Conservation (phyloP, 1,140 invertebrate species). For the Drosophila nigrodunni region DNA sequence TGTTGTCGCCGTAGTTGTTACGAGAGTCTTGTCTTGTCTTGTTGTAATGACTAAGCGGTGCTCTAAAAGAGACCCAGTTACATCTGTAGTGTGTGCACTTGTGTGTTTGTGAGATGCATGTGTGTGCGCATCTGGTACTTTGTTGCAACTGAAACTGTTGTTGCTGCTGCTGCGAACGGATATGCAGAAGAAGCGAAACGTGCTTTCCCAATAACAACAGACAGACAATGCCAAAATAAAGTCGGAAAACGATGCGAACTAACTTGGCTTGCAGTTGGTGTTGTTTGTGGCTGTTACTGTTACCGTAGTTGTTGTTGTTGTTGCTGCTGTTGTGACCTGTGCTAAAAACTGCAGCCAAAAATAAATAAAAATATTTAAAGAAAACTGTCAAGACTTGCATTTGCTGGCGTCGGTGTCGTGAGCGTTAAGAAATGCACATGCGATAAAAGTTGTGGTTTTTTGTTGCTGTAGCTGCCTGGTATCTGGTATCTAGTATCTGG, state of each 20-base stretch:
- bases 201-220: conserved; percentile 75
- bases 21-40: conserved; percentile 52
- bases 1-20: conserved; percentile 60
- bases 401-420: conserved; percentile 51
- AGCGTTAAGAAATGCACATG: conserved; percentile 69
- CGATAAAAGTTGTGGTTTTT: conserved; percentile 61
- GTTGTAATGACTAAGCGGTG: conserved; percentile 50
- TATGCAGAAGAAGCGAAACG: conserved; percentile 72
- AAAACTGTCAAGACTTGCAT: conserved; percentile 83
- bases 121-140: conserved; percentile 46
- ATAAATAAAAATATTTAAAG: conserved; percentile 81
- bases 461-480: conserved; percentile 50
- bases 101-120: conserved; percentile 39
- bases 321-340: conserved; percentile 20
- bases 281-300: not conserved
- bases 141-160: conserved; percentile 50
- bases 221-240: conserved; percentile 75
- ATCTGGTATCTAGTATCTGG: conserved; percentile 47
- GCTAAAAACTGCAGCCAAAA: conserved; percentile 61
- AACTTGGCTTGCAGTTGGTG: conserved; percentile 20
- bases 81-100: conserved; percentile 23
- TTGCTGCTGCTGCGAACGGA: conserved; percentile 51
- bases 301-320: conserved; percentile 8
- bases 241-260: conserved; percentile 54
- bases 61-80: conserved; percentile 44